Evolutionary conservation across 2,113 vertebrate genomes (phyloP), one percentile per base, ranked within the genome.

Genomic region (Philantomba maxwellii): DNA sequence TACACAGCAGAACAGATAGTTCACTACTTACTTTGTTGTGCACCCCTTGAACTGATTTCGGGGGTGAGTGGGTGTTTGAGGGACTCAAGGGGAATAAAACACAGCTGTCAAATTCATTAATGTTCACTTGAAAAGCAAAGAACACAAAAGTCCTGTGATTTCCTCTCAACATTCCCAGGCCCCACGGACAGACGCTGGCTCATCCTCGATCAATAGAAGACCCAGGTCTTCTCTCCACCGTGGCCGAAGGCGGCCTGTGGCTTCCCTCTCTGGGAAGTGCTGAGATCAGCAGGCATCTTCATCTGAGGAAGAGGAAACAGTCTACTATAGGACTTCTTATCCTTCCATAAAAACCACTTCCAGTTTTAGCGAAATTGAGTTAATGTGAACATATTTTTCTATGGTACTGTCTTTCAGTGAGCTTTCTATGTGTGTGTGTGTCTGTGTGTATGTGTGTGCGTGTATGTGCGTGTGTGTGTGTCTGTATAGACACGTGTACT

Each of bases 11-110:
- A 98, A 36, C 89, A 89, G 94, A 96, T 90, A 96, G 97, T 96
- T 98, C 91, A 97, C 83, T 98, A 55, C 97, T 98, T 97, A 96
- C 86, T 94, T 97, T 96, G 45, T 89, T 62, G 8, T 95, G 36
- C 43, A 47, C 73, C 77, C 62, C 49, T 98, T 51, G 49, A 87
- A 75, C 77, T 81, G 57, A 89, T 70, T 57, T 96, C 80, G 53
- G 57, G 70, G 30, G 12, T 70, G 49, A 28, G 19, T 73, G 26
- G 81, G 62, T 90, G 4, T 96, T 80, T n/a, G 10, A 39, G 49
- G 33, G 26, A 88, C n/a, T 49, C n/a, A 16, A 96, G 33, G 83
- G 43, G 25, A 96, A 57, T 95, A 77, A 96, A 97, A 87, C 28
- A 94, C n/a, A 96, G 45, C 80, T 96, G 51, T 93, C 28, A 2